A percentile compares a stretch with the other conserved stretches of the same genome.
phyloP scores from a whole-genome alignment of 2,888 invertebrate species.

The Cynaeus angustus region DNA sequence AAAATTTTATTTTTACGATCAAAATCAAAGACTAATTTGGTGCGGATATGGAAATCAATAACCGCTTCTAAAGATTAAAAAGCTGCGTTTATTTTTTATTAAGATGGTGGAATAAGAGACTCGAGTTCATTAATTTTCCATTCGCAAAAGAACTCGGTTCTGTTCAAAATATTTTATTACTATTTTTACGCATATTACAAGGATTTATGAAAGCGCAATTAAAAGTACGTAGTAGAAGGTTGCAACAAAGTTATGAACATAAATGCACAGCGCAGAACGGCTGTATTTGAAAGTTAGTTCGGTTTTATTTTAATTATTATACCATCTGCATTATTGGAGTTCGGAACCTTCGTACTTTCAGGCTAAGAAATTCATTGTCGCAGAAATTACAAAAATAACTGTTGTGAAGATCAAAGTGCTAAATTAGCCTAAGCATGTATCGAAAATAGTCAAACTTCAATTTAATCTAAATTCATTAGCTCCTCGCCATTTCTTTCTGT shows the following conservation, averaged over 20 bases:
- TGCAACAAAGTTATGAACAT: slow-evolving; percentile 39
- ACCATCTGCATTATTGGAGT: slow-evolving; percentile 25
- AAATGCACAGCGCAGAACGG: slow-evolving; percentile 21
- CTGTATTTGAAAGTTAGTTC: slow-evolving; percentile 39
- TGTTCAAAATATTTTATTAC: slow-evolving; percentile 11
- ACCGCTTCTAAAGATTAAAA: slow-evolving; percentile 24
- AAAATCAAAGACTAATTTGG: slow-evolving; percentile 37
- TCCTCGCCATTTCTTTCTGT: too few relatives aligned
- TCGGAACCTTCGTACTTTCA: not conserved
- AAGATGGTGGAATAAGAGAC: slow-evolving; percentile 21
- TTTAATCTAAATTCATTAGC: too few relatives aligned
- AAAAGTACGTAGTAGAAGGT: slow-evolving; percentile 45
- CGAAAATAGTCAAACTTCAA: too few relatives aligned
- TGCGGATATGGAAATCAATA: slow-evolving; percentile 36
- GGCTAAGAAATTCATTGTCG: too few relatives aligned
- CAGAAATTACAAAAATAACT: too few relatives aligned
- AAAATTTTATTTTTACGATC: slow-evolving; percentile 36
- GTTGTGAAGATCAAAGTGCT: not conserved
- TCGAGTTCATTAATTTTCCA: slow-evolving; percentile 21
- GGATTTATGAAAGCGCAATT: slow-evolving; percentile 19
- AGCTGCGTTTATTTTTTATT: slow-evolving; percentile 16
- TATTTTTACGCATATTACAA: slow-evolving; percentile 7
- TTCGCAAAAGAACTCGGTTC: not conserved
- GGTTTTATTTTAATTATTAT: slow-evolving; percentile 48
- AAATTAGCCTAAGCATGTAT: too few relatives aligned